These are phyloP conservation scores for Adelognathus sp. DNA, from an alignment of 2,888 invertebrate species.

Conservation along the genomic window DNA sequence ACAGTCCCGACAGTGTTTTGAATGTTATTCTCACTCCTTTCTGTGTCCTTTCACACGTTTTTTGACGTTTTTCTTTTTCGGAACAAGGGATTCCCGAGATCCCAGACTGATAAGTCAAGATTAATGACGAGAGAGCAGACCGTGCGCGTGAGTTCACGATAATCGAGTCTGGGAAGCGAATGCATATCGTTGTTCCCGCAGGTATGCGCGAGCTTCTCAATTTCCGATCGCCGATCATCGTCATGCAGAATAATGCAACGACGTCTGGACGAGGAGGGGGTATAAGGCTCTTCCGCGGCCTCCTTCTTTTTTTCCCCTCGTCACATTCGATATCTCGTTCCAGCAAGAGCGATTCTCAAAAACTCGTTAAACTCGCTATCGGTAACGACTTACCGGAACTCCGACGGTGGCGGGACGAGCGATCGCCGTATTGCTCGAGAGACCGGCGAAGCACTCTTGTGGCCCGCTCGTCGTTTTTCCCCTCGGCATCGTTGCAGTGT, in stretches of 20 bases:
- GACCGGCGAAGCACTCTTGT: slow-evolving; percentile 44
- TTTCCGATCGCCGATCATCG: not conserved
- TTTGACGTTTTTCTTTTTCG: too few species aligned
- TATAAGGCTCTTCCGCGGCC: slow-evolving; percentile 21
- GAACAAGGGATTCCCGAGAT: too few species aligned
- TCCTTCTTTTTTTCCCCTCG: slow-evolving; percentile 14
- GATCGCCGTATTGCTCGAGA: slow-evolving; percentile 9
- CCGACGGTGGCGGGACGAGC: slow-evolving; percentile 41
- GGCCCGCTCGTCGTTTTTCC: slow-evolving; percentile 37
- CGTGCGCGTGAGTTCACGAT: not conserved
- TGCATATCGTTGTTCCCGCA: not conserved
- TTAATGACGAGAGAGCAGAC: slow-evolving; percentile 2
- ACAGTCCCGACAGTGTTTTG: too few species aligned
- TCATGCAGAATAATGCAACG: slow-evolving; percentile 15
- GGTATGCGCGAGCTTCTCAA: not conserved
- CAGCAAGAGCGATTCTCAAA: slow-evolving; percentile 61
- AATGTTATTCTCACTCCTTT: too few species aligned
- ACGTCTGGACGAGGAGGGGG: not conserved
- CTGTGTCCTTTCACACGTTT: too few species aligned
- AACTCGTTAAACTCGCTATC: slow-evolving; percentile 65
- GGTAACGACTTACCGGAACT: slow-evolving; percentile 65
- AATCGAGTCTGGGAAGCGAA: not conserved
- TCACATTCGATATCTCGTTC: slow-evolving; percentile 59
- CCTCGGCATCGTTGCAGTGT: slow-evolving; percentile 5
- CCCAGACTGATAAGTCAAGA: too few species aligned